A percentile compares a stretch with the other conserved stretches of the same genome.
These are phyloP conservation scores for Megastigmus dorsalis DNA, from an alignment of 2,888 invertebrate species.

Conservation along the genomic window DNA sequence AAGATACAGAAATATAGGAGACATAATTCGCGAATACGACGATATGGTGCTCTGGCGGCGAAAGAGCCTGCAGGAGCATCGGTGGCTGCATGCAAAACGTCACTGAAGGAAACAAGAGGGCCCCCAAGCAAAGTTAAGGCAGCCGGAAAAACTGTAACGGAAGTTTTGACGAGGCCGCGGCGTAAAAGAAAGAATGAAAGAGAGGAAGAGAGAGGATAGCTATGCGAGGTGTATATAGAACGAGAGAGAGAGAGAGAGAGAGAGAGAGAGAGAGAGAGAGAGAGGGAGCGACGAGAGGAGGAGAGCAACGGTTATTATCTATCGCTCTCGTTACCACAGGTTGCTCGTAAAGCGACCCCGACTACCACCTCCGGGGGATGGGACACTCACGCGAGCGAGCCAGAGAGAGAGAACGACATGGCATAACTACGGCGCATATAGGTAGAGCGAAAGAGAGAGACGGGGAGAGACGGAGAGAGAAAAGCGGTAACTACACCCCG, in stretches of 20 bases:
- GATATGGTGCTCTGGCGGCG: not conserved
- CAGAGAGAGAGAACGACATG: not conserved
- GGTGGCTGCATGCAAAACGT: conserved; percentile 29
- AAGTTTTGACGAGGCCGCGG: conserved; percentile 49
- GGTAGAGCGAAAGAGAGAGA: not conserved
- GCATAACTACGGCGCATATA: not conserved
- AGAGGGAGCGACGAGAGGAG: conserved; percentile 10
- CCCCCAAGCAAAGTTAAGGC: conserved; percentile 14
- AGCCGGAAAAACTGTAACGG: conserved; percentile 46
- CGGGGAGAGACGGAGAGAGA: conserved; percentile 20
- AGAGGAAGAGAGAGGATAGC: not conserved
- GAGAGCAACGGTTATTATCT: conserved; percentile 73
- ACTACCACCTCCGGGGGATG: conserved; percentile 62
- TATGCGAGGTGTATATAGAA: too few relatives aligned
- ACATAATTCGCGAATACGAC: conserved; percentile 44
- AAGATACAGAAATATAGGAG: not conserved
- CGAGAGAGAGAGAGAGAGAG: not conserved
- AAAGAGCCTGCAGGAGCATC: too few relatives aligned
- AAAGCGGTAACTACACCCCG: conserved; percentile 39
- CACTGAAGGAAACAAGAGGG: conserved; percentile 25
- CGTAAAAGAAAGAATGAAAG: conserved; percentile 5
- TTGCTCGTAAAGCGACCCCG: conserved; percentile 73
- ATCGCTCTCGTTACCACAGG: conserved; percentile 75
- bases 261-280: conserved; percentile 29
- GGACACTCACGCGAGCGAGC: conserved; percentile 55